Percentiles rank a stretch among this genome's conserved stretches.
Evolutionary conservation across 2,797 vertebrate genomes (phyloP).

Genomic region (Poliocrania exsul): DNA sequence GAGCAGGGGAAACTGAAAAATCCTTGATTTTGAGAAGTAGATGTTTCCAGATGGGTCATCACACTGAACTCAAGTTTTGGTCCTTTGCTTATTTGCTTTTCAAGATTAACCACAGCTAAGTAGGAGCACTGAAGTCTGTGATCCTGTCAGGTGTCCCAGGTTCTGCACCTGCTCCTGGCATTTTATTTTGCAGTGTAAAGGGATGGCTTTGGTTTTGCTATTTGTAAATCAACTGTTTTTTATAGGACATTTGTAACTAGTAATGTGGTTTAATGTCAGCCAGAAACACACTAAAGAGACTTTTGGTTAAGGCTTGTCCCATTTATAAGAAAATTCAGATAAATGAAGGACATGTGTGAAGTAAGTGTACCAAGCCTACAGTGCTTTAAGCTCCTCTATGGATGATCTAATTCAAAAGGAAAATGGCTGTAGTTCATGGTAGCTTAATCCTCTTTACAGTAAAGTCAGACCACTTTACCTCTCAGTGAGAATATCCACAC

Average conservation of each 20-base stretch:
- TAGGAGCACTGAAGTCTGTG: not conserved
- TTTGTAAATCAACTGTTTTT: not conserved
- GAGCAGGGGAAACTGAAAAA: not conserved
- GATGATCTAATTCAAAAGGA: conserved; percentile 45
- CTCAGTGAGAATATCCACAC: not conserved
- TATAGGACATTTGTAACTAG: not conserved
- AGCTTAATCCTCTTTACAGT: conserved; percentile 50
- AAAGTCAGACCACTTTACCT: conserved; percentile 13
- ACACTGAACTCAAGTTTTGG: not conserved
- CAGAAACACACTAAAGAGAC: not conserved
- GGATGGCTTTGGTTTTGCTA: not conserved
- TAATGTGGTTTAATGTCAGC: not conserved
- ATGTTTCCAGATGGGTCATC: not conserved
- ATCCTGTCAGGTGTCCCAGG: not conserved
- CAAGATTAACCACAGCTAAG: conserved; percentile 7
- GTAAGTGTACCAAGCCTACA: not conserved
- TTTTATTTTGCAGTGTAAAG: not conserved
- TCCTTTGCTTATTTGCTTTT: not conserved
- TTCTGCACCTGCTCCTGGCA: not conserved
- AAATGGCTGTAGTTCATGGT: conserved; percentile 35
- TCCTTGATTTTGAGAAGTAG: not conserved
- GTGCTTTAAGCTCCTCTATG: conserved; percentile 25
- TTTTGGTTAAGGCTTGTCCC: not conserved
- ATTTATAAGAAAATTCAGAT: not conserved
- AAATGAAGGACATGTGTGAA: not conserved